Evolutionary conservation across 2,797 vertebrate species (phyloP).

Genomic region (Chrysocyon brachyurus): DNA sequence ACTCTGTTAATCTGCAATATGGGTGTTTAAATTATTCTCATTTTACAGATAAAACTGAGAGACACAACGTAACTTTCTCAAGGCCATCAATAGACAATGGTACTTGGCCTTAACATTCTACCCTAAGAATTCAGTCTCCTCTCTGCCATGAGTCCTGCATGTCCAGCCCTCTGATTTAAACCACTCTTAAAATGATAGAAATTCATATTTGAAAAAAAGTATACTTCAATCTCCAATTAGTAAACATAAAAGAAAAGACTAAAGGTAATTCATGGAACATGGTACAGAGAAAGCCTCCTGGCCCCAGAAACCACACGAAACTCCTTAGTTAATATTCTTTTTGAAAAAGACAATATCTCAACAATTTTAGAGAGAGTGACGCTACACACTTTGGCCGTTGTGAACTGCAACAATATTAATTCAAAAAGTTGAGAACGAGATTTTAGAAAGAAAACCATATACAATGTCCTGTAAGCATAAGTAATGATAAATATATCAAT

Average conservation of each 20-base stretch:
- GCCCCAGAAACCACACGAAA: not conserved
- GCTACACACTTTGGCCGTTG: not conserved
- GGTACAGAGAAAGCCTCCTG: not conserved
- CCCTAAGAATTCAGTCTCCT: not conserved
- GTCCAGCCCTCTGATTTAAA: not conserved
- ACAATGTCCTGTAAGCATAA: not conserved
- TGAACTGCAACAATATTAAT: not conserved
- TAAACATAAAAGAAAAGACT: not conserved
- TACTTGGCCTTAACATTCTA: not conserved
- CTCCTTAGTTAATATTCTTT: not conserved
- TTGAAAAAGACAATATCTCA: not conserved
- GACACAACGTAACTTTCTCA: not conserved
- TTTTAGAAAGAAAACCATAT: not conserved
- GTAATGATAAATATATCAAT: not conserved
- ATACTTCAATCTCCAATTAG: not conserved
- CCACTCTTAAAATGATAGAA: not conserved
- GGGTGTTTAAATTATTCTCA: not conserved
- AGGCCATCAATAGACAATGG: not conserved
- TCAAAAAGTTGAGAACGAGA: constrained; percentile 1
- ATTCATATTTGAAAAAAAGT: not conserved
- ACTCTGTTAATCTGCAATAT: not conserved
- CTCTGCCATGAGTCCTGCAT: not conserved
- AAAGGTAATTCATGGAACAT: not conserved
- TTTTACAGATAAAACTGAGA: not conserved
- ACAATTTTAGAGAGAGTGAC: not conserved